Evolutionary conservation across 2,888 invertebrate species (phyloP), one percentile per base, ranked within the genome.

Genomic region (Diaperis boleti): DNA sequence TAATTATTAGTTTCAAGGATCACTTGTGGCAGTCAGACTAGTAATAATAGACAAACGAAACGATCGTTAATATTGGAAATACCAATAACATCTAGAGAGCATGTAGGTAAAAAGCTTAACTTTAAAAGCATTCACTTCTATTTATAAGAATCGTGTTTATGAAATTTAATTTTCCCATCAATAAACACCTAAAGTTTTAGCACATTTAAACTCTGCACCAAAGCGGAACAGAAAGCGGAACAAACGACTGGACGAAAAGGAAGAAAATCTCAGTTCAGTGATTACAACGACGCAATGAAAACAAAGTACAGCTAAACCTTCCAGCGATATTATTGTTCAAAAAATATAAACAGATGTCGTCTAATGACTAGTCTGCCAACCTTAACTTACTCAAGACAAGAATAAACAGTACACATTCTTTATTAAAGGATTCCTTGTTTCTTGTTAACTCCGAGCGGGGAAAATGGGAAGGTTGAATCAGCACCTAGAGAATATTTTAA

Each of bases 401-500:
- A 17, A 42, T 1, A 42, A 18, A 3, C 6, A 42, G 33, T 31
- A 10, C n/a, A 41, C 10, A 17, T 17, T 20, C 20, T 42, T 10
- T 42, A 42, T 41, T n/a, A 39, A 33, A 10, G 10, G 26, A 52
- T 39, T 52, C 14, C 8, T 52, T 13, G 26, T 37, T 26, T 22
- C 26, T 15, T 8, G 37, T 37, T 52, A 52, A 26, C 14, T 7
- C 14, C n/a, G 8, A 13, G 18, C 22, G 10, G n/a, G 7, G 26
- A 39, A 52, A 8, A 22, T 20, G 52, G 20, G 22, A 20, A 52
- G 20, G 52, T 52, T 52, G 35, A 52, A 52, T 39, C 52, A 39
- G 52, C 52, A 52, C 52, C 35, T 52, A 52, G 52, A 52, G 52
- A 39, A 39, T 49, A 49, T 52, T 17, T 52, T 37, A 52, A 52